These are phyloP conservation scores for Desmophyllum pertusum DNA, from an alignment of 92 coral and sea anemone species.

Conservation along the genomic window DNA sequence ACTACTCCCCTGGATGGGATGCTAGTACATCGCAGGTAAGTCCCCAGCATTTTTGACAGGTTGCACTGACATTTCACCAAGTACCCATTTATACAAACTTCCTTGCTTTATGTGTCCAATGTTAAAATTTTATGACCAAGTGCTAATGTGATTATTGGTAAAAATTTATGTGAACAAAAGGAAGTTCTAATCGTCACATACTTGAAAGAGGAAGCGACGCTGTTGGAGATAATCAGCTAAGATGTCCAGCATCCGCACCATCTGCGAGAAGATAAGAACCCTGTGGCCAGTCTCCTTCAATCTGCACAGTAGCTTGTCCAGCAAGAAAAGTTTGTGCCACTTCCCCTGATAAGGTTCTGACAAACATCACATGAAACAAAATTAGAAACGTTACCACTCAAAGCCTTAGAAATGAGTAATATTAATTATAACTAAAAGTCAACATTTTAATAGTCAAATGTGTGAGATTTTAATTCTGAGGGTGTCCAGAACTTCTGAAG, in stretches of 20 bases:
- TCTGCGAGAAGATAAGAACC: constrained; percentile 95
- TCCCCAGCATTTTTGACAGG: too few relatives aligned
- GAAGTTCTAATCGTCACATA: constrained; percentile 13
- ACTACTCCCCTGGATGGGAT: too few relatives aligned
- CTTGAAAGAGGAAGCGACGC: constrained; percentile 90
- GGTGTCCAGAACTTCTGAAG: not conserved
- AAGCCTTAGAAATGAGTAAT: not conserved
- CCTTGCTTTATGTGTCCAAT: too few relatives aligned
- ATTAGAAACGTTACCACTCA: not conserved
- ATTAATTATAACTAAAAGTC: not conserved
- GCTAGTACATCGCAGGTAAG: too few relatives aligned
- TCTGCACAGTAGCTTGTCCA: constrained; percentile 94
- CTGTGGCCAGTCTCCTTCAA: constrained; percentile 99
- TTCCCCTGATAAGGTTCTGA: constrained; percentile 86
- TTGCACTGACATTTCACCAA: too few relatives aligned
- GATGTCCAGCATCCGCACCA: constrained; percentile 98
- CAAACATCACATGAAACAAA: not conserved
- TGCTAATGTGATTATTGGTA: too few relatives aligned
- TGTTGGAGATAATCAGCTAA: constrained; percentile 91
- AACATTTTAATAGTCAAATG: not conserved
- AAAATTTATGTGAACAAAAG: too few relatives aligned
- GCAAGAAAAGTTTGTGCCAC: constrained; percentile 92
- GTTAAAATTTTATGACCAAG: too few relatives aligned
- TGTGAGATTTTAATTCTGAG: not conserved
- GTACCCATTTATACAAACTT: too few relatives aligned